These are phyloP conservation scores for Holotrichia oblita DNA, from an alignment of 1,140 invertebrate species.

Conservation along the genomic window DNA sequence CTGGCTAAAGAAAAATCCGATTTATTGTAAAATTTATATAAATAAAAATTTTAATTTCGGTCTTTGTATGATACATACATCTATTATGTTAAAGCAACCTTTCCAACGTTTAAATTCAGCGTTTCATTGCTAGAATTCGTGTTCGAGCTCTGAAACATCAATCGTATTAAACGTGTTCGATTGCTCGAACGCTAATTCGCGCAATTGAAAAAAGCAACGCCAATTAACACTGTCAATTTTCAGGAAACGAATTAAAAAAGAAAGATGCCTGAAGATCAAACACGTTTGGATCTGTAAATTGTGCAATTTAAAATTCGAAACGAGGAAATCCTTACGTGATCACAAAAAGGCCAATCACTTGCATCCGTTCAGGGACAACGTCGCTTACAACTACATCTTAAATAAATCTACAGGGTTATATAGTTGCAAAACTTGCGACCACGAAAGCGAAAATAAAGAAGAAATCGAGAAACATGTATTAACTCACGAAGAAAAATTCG, in stretches of 20 bases:
- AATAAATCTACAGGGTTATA: constrained; percentile 4
- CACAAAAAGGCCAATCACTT: constrained; percentile 46
- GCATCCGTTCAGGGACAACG: background rate
- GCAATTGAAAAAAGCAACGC: no score
- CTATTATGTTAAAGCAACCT: no score
- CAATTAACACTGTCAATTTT: background rate
- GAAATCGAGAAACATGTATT: constrained; percentile 53
- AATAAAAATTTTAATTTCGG: background rate
- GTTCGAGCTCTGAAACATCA: no score
- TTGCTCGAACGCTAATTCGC: no score
- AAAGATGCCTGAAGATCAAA: background rate
- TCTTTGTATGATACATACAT: no score
- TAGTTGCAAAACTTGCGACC: background rate
- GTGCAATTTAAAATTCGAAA: background rate
- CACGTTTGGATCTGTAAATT: background rate
- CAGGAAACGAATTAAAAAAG: background rate
- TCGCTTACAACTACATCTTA: background rate
- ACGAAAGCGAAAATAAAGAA: constrained; percentile 45
- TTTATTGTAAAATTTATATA: background rate
- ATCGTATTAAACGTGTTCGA: no score
- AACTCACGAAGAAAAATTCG: constrained; percentile 43
- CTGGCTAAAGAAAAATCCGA: background rate
- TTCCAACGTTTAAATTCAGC: background rate
- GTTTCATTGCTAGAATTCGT: background rate
- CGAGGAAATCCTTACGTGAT: constrained; percentile 36